Evolutionary conservation across 1,140 invertebrate genomes (phyloP), one percentile per base, ranked within the genome.

Genomic region (Agrilus planipennis): DNA sequence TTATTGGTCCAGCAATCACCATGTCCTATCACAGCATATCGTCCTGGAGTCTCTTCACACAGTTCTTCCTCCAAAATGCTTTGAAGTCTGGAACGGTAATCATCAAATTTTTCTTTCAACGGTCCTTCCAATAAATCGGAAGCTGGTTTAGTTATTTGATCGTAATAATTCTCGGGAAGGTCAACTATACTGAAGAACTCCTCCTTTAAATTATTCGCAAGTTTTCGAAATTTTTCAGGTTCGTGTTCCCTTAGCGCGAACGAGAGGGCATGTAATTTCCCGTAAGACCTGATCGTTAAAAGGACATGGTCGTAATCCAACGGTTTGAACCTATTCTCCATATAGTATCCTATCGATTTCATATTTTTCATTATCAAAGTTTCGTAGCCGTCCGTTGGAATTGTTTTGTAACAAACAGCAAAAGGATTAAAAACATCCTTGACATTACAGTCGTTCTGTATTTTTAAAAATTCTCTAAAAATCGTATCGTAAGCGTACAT

Each of bases 291-390:
- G 29, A 50, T 35, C 3, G 37, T 42, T 3, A 50, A 5, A 9
- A 31, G 21, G 17, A 39, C 42, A 12, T 38, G 36, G 10, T 37
- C 4, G 2, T 29, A 44, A 32, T 46, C 45, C 37, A 50, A 34
- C 14, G 32, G 31, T 41, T 51, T 44, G 4, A 62, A 60, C 30
- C 67, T 60, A 44, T 73, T 57, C 28, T 62, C 54, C 44, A 75
- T 57, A 10, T 31, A 21, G 44, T 62, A 76, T 1, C 65, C 64
- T 5, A 41, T 22, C 1, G 46, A 27, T 30, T 57, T 53, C 11
- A 78, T 49, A 54, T 78, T 71, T 50, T 75, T 65, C 37, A 77
- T 51, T 17, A 75, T 51, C 7, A 73, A 63, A 15, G 65, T 53
- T 54, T 72, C 68, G 27, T 67, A 45, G 5, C 51, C 44, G 19